Percentiles rank a stretch among this genome's conserved stretches.
Evolutionary conservation across 2,113 vertebrate genomes (phyloP).

Genomic region (Gymnobelideus leadbeateri): DNA sequence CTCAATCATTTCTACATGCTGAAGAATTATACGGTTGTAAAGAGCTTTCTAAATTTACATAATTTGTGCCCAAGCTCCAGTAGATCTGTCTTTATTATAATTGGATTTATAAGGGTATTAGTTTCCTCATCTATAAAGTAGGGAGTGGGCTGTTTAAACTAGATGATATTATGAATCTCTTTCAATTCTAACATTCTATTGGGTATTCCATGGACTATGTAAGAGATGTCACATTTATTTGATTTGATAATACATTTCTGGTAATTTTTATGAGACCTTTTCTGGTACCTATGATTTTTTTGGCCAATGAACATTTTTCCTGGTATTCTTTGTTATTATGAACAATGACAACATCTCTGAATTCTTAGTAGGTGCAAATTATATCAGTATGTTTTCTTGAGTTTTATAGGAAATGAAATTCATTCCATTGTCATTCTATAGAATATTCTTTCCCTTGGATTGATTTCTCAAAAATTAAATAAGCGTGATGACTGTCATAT

Average conservation of each 20-base stretch:
- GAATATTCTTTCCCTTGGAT: background rate
- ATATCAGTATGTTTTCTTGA: background rate
- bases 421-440: background rate
- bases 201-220: background rate
- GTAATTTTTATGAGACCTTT: background rate
- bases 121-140: background rate
- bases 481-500: background rate
- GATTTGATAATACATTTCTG: background rate
- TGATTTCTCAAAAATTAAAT: constrained; percentile 6
- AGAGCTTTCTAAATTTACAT: background rate
- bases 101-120: background rate
- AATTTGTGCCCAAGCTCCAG: background rate
- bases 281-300: background rate
- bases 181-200: background rate
- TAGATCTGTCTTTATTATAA: background rate
- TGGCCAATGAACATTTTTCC: background rate
- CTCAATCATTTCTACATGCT: background rate
- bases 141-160: no score
- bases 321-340: background rate
- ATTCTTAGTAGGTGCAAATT: constrained; percentile 20
- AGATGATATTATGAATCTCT: background rate
- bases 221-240: background rate
- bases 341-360: constrained; percentile 7
- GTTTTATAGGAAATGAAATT: background rate
- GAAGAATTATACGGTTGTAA: background rate